Base-by-base conservation (phyloP, 2,113 vertebrate genomes). In the Cricetomys ansorgei region DNA sequence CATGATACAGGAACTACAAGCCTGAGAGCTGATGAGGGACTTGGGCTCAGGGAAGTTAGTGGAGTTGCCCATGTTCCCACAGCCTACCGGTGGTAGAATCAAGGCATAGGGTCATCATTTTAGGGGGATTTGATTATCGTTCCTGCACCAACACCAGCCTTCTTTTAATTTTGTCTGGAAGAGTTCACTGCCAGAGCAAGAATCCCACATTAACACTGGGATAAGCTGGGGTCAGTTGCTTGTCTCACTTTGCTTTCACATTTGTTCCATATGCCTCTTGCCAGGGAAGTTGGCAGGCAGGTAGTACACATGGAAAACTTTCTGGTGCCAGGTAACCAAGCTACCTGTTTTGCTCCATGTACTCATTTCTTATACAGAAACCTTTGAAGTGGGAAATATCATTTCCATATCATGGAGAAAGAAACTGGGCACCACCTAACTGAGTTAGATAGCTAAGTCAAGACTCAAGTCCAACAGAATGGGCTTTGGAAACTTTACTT, bases 1-100 rank as follows among this genome's bases (percentile, higher is more conserved):
- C 9, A 5, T 29, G 19, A 84, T 50, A 64, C 0, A 0, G 25
- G 40, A 12, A 70, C 11, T 50, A 43, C 12, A 9, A 29, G 0
- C 3, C 0, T 81, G 48, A 27, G 10, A 5, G 13, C 3, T 2
- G 45, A 29, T 4, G 55, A 62, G 12, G 17, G 19, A 34, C 50
- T 5, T 16, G 43, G n/a, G 23, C 40, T 80, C 50, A 8, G 16
- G 69, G 88, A 50, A 43, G 0, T 57, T 12, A 55, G 1, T 40
- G 50, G 55, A 40, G 4, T 53, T 48, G 13, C 48, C 43, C 11
- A 21, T 31, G 16, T 69, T 64, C 45, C 43, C 21, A 29, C 10
- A 85, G 29, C 31, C 62, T 16, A 1, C 0, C 31, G 53, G 21
- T 37, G 80, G n/a, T 43, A 85, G 81, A 85, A 34, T 57, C 57